Evolutionary conservation across 2,797 vertebrate genomes (phyloP).

Genomic region (Rhynchotus rufescens): DNA sequence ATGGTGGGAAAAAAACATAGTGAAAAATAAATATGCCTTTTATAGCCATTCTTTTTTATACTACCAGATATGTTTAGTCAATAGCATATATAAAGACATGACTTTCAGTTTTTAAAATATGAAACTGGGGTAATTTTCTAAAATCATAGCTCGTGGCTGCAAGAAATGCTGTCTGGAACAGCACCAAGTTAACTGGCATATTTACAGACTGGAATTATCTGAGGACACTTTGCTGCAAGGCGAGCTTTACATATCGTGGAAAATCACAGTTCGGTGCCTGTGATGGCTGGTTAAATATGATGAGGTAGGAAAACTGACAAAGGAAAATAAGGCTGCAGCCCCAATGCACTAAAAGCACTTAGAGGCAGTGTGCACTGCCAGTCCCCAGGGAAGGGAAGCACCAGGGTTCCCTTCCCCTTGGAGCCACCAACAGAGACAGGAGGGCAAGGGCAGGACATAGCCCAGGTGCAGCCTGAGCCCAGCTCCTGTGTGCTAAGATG

Average conservation of each 20-base stretch:
- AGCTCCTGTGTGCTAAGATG: background rate
- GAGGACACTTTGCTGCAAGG: background rate
- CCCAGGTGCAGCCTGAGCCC: fast-evolving
- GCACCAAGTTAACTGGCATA: background rate
- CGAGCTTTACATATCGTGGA: background rate
- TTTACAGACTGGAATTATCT: background rate
- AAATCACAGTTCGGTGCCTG: background rate
- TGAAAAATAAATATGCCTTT: background rate
- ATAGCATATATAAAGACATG: background rate
- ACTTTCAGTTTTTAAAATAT: background rate
- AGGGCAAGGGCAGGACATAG: background rate
- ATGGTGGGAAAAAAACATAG: background rate
- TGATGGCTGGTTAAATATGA: background rate
- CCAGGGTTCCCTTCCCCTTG: background rate
- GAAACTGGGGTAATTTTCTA: background rate
- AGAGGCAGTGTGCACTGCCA: background rate
- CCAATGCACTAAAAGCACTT: background rate
- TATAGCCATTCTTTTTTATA: background rate
- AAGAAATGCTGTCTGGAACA: background rate
- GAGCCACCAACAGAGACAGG: background rate
- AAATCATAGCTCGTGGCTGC: background rate
- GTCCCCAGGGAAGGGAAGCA: background rate
- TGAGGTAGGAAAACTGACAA: background rate
- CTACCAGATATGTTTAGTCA: background rate
- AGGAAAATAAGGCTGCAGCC: background rate